phyloP scores from a whole-genome alignment of 2,888 invertebrate species.

The Alentia gelatinosa region DNA sequence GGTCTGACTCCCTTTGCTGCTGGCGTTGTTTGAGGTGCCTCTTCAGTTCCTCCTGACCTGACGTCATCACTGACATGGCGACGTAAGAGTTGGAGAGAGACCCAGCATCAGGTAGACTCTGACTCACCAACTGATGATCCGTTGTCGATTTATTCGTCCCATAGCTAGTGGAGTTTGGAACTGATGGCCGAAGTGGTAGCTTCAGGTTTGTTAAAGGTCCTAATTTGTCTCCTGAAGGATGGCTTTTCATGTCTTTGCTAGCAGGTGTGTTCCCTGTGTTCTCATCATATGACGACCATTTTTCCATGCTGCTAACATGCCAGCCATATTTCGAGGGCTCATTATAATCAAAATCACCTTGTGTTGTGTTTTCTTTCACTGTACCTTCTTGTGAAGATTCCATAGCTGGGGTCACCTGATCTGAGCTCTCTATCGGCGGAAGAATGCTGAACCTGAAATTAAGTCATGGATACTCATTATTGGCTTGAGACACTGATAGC shows the following conservation, averaged over 20 bases:
- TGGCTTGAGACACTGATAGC: neutral
- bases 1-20: neutral
- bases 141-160: neutral
- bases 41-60: constrained; percentile 25
- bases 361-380: neutral
- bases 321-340: constrained; percentile 18
- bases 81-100: neutral
- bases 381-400: neutral
- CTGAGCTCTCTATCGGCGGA: neutral
- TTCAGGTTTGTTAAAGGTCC: neutral
- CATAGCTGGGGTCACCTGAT: neutral
- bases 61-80: constrained; percentile 32
- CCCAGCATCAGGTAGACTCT: neutral
- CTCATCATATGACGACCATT: neutral
- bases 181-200: neutral
- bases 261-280: neutral
- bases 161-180: neutral
- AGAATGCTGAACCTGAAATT: constrained; percentile 22
- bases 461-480: neutral
- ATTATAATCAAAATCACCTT: neutral
- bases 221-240: neutral
- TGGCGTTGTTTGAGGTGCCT: neutral
- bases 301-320: constrained; percentile 9
- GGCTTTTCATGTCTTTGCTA: neutral
- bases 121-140: neutral